A percentile compares a stretch with the other conserved stretches of the same genome.
phyloP scores from a whole-genome alignment of 1,140 invertebrate genomes.

The Eubasilissa regina region DNA sequence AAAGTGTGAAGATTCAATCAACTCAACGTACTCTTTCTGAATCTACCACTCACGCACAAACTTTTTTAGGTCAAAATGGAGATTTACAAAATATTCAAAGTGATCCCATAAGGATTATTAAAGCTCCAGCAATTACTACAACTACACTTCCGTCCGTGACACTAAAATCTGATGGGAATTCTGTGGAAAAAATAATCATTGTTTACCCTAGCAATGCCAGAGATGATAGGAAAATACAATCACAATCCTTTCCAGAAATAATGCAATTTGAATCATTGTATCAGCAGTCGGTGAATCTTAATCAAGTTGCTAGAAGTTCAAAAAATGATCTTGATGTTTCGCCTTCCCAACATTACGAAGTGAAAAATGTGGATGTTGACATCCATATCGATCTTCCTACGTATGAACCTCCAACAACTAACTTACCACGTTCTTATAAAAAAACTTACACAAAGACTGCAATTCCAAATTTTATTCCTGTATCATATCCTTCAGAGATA shows the following conservation, averaged over 20 bases:
- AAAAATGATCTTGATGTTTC: slow-evolving; percentile 48
- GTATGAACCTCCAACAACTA: slow-evolving; percentile 66
- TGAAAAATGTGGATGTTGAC: slow-evolving; percentile 49
- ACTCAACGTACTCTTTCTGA: background rate
- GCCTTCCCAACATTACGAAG: slow-evolving; percentile 29
- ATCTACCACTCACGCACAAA: background rate
- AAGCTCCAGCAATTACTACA: slow-evolving; percentile 65
- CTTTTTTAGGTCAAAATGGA: background rate
- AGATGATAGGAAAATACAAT: slow-evolving; percentile 69
- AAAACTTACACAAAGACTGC: slow-evolving; percentile 50
- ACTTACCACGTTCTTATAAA: slow-evolving; percentile 48
- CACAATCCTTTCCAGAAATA: slow-evolving; percentile 69
- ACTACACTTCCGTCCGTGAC: slow-evolving; percentile 68
- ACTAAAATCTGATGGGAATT: slow-evolving; percentile 63
- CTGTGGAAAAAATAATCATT: slow-evolving; percentile 68
- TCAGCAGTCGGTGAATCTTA: slow-evolving; percentile 63
- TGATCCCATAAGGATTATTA: slow-evolving; percentile 62
- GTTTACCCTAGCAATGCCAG: slow-evolving; percentile 70
- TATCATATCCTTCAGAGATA: slow-evolving; percentile 53
- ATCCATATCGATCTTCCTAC: slow-evolving; percentile 69
- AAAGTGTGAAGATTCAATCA: background rate
- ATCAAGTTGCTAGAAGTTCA: slow-evolving; percentile 46
- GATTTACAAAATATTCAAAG: slow-evolving; percentile 43
- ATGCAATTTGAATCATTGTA: slow-evolving; percentile 70
- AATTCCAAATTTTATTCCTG: slow-evolving; percentile 58